These are phyloP conservation scores for Kryptopterus vitreolus DNA, from an alignment of 2,797 vertebrate genomes.

Conservation along the genomic window DNA sequence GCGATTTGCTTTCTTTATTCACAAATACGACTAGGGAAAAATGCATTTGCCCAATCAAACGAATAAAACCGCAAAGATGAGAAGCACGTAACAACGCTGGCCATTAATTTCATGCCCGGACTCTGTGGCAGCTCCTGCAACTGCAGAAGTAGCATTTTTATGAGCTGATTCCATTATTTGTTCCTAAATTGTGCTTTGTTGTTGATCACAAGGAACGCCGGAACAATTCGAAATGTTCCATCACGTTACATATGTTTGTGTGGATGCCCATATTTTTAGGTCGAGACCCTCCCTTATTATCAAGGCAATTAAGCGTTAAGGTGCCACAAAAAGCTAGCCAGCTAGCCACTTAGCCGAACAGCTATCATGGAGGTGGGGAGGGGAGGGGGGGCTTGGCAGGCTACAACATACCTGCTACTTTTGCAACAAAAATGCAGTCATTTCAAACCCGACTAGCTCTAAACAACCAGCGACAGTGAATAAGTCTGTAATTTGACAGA, in stretches of 20 bases:
- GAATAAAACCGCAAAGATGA: not conserved
- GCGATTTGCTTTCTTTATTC: not conserved
- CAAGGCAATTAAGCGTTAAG: constrained; percentile 63
- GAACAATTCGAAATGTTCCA: not conserved
- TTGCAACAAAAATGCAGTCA: constrained; percentile 1
- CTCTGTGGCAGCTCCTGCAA: constrained; percentile 29
- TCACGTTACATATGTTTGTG: not conserved
- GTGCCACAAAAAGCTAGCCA: constrained; percentile 68
- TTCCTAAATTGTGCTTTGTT: not conserved
- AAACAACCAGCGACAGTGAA: not conserved
- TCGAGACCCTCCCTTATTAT: constrained; percentile 44
- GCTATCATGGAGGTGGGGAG: constrained; percentile 8
- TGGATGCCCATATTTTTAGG: constrained; percentile 27
- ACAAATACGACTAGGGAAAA: not conserved
- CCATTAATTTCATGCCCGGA: constrained; percentile 19
- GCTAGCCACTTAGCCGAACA: constrained; percentile 60
- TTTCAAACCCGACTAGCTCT: not conserved
- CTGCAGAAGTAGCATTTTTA: constrained; percentile 41
- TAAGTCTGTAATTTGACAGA: not conserved
- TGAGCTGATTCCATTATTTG: constrained; percentile 21
- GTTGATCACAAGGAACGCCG: not conserved
- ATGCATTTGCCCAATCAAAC: not conserved
- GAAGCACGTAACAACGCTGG: constrained; percentile 1
- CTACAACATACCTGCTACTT: constrained; percentile 37
- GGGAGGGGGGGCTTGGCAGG: constrained; percentile 41